Percentiles rank a stretch among this genome's conserved stretches.
phyloP scores from a whole-genome alignment of 2,797 vertebrate species.

The Acanthurus lineatus region DNA sequence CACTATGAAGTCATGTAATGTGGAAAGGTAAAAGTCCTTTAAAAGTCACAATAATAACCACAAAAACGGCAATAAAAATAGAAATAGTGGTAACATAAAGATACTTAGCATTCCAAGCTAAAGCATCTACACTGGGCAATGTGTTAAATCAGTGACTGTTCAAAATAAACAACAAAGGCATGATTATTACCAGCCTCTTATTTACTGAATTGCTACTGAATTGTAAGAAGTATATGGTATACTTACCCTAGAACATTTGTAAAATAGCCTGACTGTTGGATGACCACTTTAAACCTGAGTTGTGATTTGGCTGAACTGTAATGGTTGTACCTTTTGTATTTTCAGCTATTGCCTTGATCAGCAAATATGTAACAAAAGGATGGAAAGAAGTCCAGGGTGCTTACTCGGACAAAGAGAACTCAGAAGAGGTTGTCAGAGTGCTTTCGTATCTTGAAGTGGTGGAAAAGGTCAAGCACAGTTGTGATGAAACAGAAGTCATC shows the following conservation, averaged over 20 bases:
- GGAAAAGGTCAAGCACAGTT: slow-evolving; percentile 92
- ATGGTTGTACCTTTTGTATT: slow-evolving; percentile 41
- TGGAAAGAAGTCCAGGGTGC: slow-evolving; percentile 93
- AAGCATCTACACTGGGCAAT: no score
- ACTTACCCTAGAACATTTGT: neutral
- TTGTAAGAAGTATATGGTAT: neutral
- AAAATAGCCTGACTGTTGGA: neutral
- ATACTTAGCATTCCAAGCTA: neutral
- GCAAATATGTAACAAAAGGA: slow-evolving; percentile 95
- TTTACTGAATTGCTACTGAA: neutral
- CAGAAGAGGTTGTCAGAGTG: slow-evolving; percentile 88
- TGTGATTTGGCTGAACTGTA: no score
- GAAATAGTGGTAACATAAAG: neutral
- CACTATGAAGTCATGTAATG: no score
- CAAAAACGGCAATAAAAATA: neutral
- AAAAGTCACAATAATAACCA: no score
- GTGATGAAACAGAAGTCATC: slow-evolving; percentile 92
- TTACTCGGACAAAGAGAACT: slow-evolving; percentile 89
- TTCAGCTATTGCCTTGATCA: slow-evolving; percentile 90
- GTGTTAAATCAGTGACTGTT: neutral
- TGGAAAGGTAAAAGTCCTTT: no score
- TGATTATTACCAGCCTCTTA: neutral
- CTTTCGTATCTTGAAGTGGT: slow-evolving; percentile 92
- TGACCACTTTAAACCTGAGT: neutral
- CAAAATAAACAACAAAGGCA: neutral